Evolutionary conservation across 1,140 invertebrate genomes (phyloP).

Genomic region (Diprion similis): DNA sequence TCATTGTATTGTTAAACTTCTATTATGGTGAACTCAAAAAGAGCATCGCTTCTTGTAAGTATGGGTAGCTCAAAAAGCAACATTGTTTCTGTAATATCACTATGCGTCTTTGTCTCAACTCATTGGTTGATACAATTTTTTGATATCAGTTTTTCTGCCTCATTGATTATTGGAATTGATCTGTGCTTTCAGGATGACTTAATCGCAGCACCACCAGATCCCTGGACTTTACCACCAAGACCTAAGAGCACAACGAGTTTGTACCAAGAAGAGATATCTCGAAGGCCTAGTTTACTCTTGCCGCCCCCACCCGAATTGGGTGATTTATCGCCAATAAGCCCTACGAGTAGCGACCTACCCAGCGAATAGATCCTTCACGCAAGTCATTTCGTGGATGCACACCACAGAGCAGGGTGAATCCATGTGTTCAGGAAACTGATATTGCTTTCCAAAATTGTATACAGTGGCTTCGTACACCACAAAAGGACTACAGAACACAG

Average conservation of each 20-base stretch:
- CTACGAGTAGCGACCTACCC: slow-evolving; percentile 47
- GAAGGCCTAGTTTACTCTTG: slow-evolving; percentile 46
- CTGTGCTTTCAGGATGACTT: slow-evolving; percentile 37
- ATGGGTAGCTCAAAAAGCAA: slow-evolving; percentile 3
- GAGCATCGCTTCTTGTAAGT: too few relatives aligned
- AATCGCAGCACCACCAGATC: slow-evolving; percentile 38
- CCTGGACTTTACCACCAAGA: slow-evolving; percentile 43
- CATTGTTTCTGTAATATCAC: slow-evolving; percentile 4
- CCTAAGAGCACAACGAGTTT: slow-evolving; percentile 46
- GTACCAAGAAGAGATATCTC: slow-evolving; percentile 45
- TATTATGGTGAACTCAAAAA: too few relatives aligned
- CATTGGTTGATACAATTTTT: too few relatives aligned
- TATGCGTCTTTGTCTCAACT: background rate
- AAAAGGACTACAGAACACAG: too few relatives aligned
- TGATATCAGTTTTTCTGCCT: background rate
- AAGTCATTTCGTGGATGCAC: background rate
- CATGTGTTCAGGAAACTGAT: background rate
- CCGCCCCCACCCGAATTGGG: slow-evolving; percentile 39
- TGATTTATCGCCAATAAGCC: slow-evolving; percentile 42
- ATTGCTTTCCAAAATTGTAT: too few relatives aligned
- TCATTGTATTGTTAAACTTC: too few relatives aligned
- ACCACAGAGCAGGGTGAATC: background rate
- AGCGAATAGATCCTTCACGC: slow-evolving; percentile 40
- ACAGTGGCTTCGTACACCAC: too few relatives aligned
- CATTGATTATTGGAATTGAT: background rate